These are phyloP conservation scores for Chinchilla lanigera DNA, from an alignment of 2,113 vertebrate genomes.

Conservation along the genomic window DNA sequence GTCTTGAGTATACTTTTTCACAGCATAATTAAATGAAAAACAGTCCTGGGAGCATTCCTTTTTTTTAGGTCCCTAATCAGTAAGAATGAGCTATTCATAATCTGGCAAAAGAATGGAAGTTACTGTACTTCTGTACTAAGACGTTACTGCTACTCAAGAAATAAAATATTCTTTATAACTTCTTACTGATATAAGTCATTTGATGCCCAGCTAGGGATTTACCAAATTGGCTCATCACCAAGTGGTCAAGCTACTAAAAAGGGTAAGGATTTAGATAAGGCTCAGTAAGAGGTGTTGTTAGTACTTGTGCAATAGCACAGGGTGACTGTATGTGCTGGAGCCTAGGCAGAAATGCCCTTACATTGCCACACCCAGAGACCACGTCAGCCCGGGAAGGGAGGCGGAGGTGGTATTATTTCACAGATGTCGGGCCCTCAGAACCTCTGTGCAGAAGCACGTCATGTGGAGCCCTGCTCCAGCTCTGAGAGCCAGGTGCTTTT, in stretches of 20 bases:
- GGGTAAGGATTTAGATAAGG: background rate
- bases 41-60: background rate
- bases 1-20: background rate
- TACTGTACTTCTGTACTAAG: background rate
- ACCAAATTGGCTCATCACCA: background rate
- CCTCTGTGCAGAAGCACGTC: background rate
- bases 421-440: background rate
- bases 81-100: conserved; percentile 1
- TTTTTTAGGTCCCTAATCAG: background rate
- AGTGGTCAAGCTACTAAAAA: background rate
- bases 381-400: fast-evolving
- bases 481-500: background rate
- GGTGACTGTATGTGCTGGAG: fast-evolving
- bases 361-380: background rate
- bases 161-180: conserved; percentile 27
- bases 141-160: background rate
- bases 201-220: conserved; percentile 11
- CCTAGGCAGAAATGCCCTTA: background rate
- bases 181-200: conserved; percentile 52
- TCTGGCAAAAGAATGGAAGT: background rate
- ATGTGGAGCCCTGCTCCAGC: background rate
- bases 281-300: background rate
- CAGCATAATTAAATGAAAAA: conserved; percentile 9
- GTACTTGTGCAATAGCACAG: fast-evolving
- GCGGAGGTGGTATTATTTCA: background rate